A percentile compares a stretch with the other conserved stretches of the same genome.
Evolutionary conservation across 2,113 vertebrate genomes (phyloP).

Genomic region (Tachuris rubrigastra): DNA sequence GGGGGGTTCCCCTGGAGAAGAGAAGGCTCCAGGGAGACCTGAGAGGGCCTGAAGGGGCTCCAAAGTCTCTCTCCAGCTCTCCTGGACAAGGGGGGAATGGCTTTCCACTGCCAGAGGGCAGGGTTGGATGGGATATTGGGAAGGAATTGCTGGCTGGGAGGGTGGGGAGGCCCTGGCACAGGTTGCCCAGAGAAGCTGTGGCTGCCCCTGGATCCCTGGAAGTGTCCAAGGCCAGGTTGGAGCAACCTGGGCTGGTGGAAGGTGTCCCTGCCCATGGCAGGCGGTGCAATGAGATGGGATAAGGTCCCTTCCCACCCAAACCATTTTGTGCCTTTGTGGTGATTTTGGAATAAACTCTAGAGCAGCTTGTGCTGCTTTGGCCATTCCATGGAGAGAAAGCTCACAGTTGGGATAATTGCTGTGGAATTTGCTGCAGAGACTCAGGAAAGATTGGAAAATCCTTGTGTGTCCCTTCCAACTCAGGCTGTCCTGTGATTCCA

Average conservation of each 20-base stretch:
- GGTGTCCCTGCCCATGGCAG: neutral
- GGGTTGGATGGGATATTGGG: neutral
- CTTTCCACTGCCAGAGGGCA: neutral
- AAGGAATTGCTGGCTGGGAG: neutral
- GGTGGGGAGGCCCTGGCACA: neutral
- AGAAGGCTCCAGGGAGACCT: neutral
- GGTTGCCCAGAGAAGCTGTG: neutral
- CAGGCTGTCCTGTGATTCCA: fast-evolving
- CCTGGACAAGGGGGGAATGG: too few relatives aligned
- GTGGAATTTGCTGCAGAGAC: neutral
- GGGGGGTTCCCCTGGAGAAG: neutral
- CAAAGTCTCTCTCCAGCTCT: too few relatives aligned
- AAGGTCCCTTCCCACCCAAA: neutral
- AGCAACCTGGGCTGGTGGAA: neutral
- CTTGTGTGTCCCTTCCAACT: neutral
- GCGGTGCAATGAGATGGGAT: fast-evolving
- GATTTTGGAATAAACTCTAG: neutral
- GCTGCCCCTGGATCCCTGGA: neutral
- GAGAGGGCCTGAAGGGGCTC: neutral
- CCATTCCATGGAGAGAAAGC: fast-evolving
- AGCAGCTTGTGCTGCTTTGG: neutral
- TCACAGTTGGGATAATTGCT: fast-evolving
- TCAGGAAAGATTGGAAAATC: neutral
- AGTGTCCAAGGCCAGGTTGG: neutral
- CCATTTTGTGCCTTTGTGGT: neutral